Evolutionary conservation across 2,888 invertebrate species (phyloP).

Genomic region (Diarsia dahlii): DNA sequence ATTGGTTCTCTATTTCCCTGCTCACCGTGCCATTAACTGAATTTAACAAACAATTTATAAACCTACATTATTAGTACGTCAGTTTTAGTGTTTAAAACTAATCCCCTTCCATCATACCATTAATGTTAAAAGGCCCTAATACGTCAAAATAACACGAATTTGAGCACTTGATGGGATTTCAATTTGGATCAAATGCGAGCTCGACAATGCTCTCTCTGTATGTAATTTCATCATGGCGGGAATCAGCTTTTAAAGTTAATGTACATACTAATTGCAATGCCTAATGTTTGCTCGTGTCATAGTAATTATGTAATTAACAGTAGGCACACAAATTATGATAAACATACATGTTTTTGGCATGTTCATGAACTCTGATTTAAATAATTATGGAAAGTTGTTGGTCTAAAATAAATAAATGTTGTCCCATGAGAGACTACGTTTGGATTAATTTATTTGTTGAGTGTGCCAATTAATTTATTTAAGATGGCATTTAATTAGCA

Average conservation of each 20-base stretch:
- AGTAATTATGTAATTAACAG: constrained; percentile 27
- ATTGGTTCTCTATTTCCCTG: neutral
- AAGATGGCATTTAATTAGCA: neutral
- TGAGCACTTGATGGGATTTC: constrained; percentile 55
- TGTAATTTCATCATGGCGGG: constrained; percentile 40
- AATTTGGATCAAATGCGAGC: constrained; percentile 47
- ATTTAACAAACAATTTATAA: constrained; percentile 1
- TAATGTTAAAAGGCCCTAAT: constrained; percentile 45
- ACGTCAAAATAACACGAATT: constrained; percentile 51
- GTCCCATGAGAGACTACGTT: neutral
- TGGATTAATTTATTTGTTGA: neutral
- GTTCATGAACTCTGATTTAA: constrained; percentile 5
- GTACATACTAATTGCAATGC: constrained; percentile 10
- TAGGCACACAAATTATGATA: constrained; percentile 13
- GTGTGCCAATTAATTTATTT: constrained; percentile 19
- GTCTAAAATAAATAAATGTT: constrained; percentile 19
- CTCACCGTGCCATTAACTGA: too few species aligned
- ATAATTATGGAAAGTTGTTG: constrained; percentile 13
- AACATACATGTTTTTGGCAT: constrained; percentile 5
- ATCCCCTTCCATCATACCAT: constrained; percentile 26
- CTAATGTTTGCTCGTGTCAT: constrained; percentile 26
- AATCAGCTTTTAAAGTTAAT: constrained; percentile 37
- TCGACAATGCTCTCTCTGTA: constrained; percentile 23
- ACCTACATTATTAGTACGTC: neutral
- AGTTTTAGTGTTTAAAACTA: constrained; percentile 5